phyloP scores from a whole-genome alignment of 2,797 vertebrate genomes.

The Myripristis murdjan region DNA sequence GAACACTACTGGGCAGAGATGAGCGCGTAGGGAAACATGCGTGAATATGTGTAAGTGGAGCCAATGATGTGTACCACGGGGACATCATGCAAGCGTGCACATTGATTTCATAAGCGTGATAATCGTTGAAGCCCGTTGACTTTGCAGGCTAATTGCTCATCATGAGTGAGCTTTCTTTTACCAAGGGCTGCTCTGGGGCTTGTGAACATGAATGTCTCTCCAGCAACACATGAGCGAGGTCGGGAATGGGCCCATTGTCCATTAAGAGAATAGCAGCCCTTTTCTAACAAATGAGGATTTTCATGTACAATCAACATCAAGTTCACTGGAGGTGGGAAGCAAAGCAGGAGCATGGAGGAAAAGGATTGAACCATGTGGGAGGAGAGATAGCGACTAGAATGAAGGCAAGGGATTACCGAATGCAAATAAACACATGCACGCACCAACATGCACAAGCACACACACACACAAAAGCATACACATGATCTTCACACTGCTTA shows the following conservation, averaged over 20 bases:
- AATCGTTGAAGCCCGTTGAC: conserved; percentile 29
- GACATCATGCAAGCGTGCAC: conserved; percentile 52
- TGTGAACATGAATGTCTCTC: conserved; percentile 29
- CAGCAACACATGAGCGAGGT: conserved; percentile 10
- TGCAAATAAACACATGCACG: conserved; percentile 40
- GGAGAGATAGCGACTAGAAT: conserved; percentile 55
- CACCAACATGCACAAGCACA: conserved; percentile 5
- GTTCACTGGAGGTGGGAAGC: conserved; percentile 10
- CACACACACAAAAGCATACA: conserved; percentile 17
- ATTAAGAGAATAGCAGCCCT: neutral
- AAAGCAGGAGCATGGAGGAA: conserved; percentile 9
- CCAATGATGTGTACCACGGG: conserved; percentile 42
- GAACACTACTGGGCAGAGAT: conserved; percentile 21
- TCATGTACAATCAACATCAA: conserved; percentile 32
- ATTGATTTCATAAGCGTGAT: conserved; percentile 35
- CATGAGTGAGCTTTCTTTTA: conserved; percentile 38
- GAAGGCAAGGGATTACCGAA: conserved; percentile 52
- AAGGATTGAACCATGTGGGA: conserved; percentile 59
- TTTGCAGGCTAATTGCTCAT: conserved; percentile 53
- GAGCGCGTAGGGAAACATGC: conserved; percentile 10
- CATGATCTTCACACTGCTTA: conserved; percentile 78
- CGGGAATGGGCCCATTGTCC: neutral
- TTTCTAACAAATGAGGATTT: conserved; percentile 28
- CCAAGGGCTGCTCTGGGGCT: conserved; percentile 14
- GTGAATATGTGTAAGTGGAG: conserved; percentile 25